Conservation (phyloP, 2,888 invertebrate species). For the Boloria euphrosyne region DNA sequence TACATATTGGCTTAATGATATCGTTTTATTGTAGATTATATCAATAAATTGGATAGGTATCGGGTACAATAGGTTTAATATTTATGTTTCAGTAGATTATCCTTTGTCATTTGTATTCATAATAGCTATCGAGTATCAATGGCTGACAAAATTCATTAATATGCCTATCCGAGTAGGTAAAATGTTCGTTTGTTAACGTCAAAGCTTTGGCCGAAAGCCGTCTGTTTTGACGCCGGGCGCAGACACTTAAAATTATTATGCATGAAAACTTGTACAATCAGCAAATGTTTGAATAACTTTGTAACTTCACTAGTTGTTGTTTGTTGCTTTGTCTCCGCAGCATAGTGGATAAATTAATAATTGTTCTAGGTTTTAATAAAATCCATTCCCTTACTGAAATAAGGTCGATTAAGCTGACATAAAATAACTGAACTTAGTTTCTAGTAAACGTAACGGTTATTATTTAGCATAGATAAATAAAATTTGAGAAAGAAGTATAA, state of each 20-base stretch:
- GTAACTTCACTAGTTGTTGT: constrained; percentile 13
- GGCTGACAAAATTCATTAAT: constrained; percentile 15
- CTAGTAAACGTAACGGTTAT: too few relatives aligned
- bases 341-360: neutral
- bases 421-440: too few relatives aligned
- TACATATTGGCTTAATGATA: neutral
- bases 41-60: constrained; percentile 3
- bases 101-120: constrained; percentile 5
- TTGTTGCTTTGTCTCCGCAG: constrained; percentile 2
- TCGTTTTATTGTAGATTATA: neutral
- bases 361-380: too few relatives aligned
- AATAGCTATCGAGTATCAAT: constrained; percentile 10
- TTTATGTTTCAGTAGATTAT: neutral
- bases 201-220: constrained; percentile 34
- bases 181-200: constrained; percentile 30
- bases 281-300: constrained; percentile 25
- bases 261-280: constrained; percentile 30
- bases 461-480: too few relatives aligned
- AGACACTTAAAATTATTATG: constrained; percentile 33
- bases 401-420: too few relatives aligned
- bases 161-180: constrained; percentile 24
- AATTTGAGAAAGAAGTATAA: too few relatives aligned
- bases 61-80: neutral
- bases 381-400: too few relatives aligned
- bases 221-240: constrained; percentile 33